These are phyloP conservation scores for Platichthys flesus DNA, from an alignment of 2,113 vertebrate genomes.

Conservation along the genomic window DNA sequence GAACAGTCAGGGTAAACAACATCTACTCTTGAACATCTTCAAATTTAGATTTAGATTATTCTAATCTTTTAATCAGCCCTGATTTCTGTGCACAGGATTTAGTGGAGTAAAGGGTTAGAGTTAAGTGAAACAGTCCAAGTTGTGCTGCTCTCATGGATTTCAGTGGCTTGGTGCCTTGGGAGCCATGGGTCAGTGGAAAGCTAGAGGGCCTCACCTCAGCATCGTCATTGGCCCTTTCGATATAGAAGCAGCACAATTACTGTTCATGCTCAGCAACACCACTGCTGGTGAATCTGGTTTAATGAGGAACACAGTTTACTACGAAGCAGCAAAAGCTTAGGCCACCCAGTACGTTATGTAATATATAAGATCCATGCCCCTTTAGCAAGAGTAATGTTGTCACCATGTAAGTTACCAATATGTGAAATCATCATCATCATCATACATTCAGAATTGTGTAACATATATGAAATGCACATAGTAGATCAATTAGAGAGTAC, in stretches of 20 bases:
- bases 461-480: too few species aligned
- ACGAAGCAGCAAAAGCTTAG: too few species aligned
- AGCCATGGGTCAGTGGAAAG: neutral
- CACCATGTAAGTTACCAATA: too few species aligned
- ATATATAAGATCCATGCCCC: too few species aligned
- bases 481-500: too few species aligned
- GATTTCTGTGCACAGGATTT: neutral
- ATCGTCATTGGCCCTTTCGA: constrained; percentile 7
- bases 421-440: too few species aligned
- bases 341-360: too few species aligned
- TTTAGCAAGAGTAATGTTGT: too few species aligned
- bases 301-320: too few species aligned
- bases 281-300: too few species aligned
- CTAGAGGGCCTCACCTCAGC: neutral
- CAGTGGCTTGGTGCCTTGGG: constrained; percentile 9
- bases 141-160: constrained; percentile 32
- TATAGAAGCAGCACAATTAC: neutral
- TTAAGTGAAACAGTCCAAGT: constrained; percentile 8
- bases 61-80: neutral
- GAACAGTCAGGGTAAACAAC: neutral
- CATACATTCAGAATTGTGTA: too few species aligned
- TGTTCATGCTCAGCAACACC: too few species aligned
- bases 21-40: neutral
- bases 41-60: neutral
- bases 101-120: constrained; percentile 16